These are phyloP conservation scores for Tridacna gigas DNA, from an alignment of 2,888 invertebrate species.

Conservation along the genomic window DNA sequence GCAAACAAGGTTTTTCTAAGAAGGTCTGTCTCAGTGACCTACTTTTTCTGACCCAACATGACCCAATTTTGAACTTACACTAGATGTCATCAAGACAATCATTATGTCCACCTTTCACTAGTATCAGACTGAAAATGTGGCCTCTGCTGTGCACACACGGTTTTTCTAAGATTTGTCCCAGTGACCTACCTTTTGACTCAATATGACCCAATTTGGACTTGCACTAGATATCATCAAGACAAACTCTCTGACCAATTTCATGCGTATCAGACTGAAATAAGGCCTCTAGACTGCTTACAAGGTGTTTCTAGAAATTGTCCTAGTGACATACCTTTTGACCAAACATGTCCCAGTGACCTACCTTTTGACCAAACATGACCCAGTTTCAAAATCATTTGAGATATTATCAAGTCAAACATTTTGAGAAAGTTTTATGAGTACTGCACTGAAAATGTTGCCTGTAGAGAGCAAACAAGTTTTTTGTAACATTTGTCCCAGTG, in stretches of 20 bases:
- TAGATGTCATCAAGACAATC: neutral
- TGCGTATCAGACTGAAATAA: neutral
- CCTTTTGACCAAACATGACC: no score
- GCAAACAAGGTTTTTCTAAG: neutral
- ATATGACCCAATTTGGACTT: no score
- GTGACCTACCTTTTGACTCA: neutral
- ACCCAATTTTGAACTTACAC: neutral
- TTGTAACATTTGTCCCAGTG: no score
- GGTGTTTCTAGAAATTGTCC: neutral
- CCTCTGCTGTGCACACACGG: neutral
- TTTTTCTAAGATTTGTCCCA: neutral
- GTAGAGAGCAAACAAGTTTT: neutral
- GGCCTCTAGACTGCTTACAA: neutral
- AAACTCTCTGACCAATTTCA: neutral
- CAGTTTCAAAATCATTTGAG: neutral
- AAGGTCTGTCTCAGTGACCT: neutral
- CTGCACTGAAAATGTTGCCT: neutral
- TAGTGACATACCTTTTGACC: neutral
- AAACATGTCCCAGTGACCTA: no score
- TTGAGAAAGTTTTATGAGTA: neutral
- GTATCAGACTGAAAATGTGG: neutral
- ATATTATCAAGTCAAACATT: neutral
- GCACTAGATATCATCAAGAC: neutral
- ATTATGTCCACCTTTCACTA: neutral
- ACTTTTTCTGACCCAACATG: neutral